Base-by-base conservation (phyloP, 2,113 vertebrate species). In the Poicephalus gulielmi region DNA sequence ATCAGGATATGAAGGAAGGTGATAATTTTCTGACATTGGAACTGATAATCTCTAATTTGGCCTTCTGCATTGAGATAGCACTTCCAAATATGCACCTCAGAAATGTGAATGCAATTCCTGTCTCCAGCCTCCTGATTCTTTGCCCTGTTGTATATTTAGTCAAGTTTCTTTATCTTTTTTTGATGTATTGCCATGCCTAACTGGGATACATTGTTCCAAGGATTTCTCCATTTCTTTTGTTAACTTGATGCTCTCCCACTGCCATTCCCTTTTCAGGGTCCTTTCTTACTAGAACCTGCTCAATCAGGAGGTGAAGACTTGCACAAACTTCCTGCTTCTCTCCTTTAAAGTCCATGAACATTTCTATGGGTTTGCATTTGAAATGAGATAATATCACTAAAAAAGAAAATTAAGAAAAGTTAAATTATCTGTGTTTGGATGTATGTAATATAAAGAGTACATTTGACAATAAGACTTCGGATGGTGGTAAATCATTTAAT, bases 261-360 rank as follows among this genome's bases (percentile, higher is more conserved):
- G 83, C 86, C 83, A 67, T 95, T 93, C 94, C 94, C 86, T 96
- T 96, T 88, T 92, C 68, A 88, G 88, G 80, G 91, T 90, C 73
- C 79, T 91, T 92, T 94, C 76, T 83, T 84, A 91, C 53, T 77
- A 75, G 80, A 95, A 63, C 69, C 50, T 92, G 33, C 86, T 94
- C 14, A 10, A 96, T 81, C 60, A 94, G 94, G 91, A 95, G 95
- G 91, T 95, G 91, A 63, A 95, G 83, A 71, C 50, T 86, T 91
- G 77, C 89, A 12, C 91, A 57, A 73, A 82, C 83, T 83, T 97
- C 69, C 86, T 96, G 86, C 86, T 96, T 95, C 46, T 80, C 67
- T 95, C 43, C 67, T 92, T 95, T 94, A 76, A 88, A 96, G 86
- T 92, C 69, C 86, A 79, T 78, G 64, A 94, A 64, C 88, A 91